Percentiles rank a stretch among this genome's conserved stretches.
These are phyloP conservation scores for Steinernema carpocapsae DNA, from an alignment of 2,888 invertebrate species.

Conservation along the genomic window DNA sequence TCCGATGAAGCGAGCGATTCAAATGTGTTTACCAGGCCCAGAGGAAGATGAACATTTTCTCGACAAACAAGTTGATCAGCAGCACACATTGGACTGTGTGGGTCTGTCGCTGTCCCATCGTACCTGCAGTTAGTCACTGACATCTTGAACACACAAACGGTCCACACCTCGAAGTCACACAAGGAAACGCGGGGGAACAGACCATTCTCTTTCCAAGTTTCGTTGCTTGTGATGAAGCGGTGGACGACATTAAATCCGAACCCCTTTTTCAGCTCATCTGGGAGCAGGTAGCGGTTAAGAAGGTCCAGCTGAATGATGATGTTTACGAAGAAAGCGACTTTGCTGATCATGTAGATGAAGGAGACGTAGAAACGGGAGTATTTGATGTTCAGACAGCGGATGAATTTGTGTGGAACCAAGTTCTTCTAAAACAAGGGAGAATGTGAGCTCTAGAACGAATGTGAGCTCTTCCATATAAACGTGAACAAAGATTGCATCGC, in stretches of 20 bases:
- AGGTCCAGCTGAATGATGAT: constrained; percentile 53
- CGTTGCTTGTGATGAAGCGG: constrained; percentile 55
- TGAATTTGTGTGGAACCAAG: constrained; percentile 57
- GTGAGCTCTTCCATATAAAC: background rate
- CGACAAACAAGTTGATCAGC: constrained; percentile 65
- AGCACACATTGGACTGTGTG: constrained; percentile 67
- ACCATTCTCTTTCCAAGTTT: constrained; percentile 65
- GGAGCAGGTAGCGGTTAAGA: constrained; percentile 48
- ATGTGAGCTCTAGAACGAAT: constrained; percentile 32
- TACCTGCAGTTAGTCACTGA: constrained; percentile 48
- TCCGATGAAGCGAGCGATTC: background rate
- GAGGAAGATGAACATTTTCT: constrained; percentile 61
- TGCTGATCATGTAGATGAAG: constrained; percentile 62
- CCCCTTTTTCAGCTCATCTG: constrained; percentile 36
- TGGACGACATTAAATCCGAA: constrained; percentile 63
- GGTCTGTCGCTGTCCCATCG: constrained; percentile 65
- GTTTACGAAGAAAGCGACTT: constrained; percentile 57
- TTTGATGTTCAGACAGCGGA: constrained; percentile 60
- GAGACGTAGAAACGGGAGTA: constrained; percentile 60
- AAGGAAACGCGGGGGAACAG: constrained; percentile 67
- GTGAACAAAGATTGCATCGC: no score
- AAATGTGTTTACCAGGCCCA: constrained; percentile 54
- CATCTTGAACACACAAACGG: background rate
- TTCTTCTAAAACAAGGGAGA: constrained; percentile 52
- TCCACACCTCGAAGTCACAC: constrained; percentile 69